A percentile compares a stretch with the other conserved stretches of the same genome.
Conservation (phyloP, 2,888 invertebrate genomes). For the Mesoligia furuncula region DNA sequence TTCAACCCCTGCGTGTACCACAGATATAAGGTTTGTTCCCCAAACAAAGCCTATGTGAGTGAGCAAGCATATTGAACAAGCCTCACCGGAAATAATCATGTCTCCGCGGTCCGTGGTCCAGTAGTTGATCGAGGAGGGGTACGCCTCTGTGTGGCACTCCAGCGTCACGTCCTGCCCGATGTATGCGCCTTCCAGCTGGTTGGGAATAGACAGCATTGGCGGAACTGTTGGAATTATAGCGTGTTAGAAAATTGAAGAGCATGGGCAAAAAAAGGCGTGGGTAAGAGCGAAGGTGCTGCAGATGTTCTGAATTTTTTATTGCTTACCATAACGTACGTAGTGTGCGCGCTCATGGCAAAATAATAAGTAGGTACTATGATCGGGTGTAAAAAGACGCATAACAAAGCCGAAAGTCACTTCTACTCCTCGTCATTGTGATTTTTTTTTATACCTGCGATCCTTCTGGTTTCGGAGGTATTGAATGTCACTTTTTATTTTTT, state of each 20-base stretch:
- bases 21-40: neutral
- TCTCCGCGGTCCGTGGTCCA: slow-evolving; percentile 98
- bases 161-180: slow-evolving; percentile 96
- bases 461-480: neutral
- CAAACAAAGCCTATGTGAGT: slow-evolving; percentile 5
- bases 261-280: neutral
- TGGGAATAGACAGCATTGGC: slow-evolving; percentile 98
- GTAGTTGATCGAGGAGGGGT: slow-evolving; percentile 98
- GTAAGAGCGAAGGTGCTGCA: neutral
- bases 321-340: neutral
- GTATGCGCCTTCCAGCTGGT: slow-evolving; percentile 97
- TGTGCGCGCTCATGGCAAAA: neutral
- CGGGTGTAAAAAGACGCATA: neutral
- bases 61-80: slow-evolving; percentile 57
- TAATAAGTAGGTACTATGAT: too few relatives aligned
- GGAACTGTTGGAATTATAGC: slow-evolving; percentile 92
- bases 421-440: too few relatives aligned
- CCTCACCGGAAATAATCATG: slow-evolving; percentile 97
- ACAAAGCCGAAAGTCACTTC: neutral
- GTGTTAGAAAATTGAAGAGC: neutral
- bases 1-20: neutral
- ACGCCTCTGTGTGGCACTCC: slow-evolving; percentile 97
- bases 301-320: too few relatives aligned
- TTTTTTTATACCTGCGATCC: neutral
- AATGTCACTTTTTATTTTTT: neutral